phyloP scores from a whole-genome alignment of 1,140 invertebrate genomes.

The Neodiprion virginianus region DNA sequence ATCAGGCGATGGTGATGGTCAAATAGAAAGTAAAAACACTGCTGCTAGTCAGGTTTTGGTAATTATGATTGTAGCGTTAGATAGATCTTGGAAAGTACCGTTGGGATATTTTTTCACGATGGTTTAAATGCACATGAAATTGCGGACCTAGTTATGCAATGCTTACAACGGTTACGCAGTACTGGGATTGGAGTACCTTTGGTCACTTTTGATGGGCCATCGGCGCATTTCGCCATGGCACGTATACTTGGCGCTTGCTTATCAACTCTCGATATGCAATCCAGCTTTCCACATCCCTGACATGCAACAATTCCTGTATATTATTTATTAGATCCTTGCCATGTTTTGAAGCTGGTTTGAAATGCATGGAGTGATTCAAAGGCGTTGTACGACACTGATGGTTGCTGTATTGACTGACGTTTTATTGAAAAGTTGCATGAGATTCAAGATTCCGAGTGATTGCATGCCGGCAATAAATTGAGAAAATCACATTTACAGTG shows the following conservation, averaged over 20 bases:
- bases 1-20: background rate
- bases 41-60: background rate
- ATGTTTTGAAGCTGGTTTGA: slow-evolving; percentile 39
- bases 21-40: background rate
- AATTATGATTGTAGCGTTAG: background rate
- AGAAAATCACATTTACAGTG: slow-evolving; percentile 30
- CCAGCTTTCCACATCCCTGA: no score
- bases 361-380: slow-evolving; percentile 35
- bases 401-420: slow-evolving; percentile 27
- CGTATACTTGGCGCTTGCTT: no score
- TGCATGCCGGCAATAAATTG: slow-evolving; percentile 36
- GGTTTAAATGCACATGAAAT: no score
- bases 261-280: no score
- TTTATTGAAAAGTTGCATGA: slow-evolving; percentile 34
- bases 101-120: slow-evolving; percentile 19
- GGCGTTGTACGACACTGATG: slow-evolving; percentile 22
- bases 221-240: no score
- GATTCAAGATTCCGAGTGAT: slow-evolving; percentile 37
- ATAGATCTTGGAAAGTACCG: background rate
- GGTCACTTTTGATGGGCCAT: no score
- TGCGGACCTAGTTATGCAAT: no score
- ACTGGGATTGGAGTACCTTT: no score
- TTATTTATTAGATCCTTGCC: slow-evolving; percentile 30
- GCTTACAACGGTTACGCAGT: no score
- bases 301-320: no score